phyloP scores from a whole-genome alignment of 2,797 vertebrate species.

The Phaenicophaeus curvirostris region DNA sequence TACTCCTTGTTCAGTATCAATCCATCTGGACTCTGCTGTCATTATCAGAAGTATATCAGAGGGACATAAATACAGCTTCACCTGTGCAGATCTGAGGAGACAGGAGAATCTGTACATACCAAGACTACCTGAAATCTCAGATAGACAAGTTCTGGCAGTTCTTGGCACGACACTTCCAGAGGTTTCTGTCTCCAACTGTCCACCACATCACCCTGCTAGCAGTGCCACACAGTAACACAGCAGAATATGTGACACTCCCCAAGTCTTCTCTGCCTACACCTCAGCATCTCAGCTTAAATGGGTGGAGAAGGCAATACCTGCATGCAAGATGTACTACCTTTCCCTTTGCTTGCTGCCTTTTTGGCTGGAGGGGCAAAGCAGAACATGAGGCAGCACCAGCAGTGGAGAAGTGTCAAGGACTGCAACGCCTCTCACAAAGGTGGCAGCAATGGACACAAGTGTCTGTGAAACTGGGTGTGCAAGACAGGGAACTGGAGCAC shows the following conservation, averaged over 20 bases:
- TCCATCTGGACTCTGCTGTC: neutral
- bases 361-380: accelerated
- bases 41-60: neutral
- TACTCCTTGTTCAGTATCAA: neutral
- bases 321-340: neutral
- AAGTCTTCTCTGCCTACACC: neutral
- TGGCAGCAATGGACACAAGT: neutral
- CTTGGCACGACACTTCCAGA: neutral
- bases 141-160: neutral
- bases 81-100: neutral
- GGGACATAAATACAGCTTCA: neutral
- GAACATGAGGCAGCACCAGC: neutral
- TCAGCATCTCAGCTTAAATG: neutral
- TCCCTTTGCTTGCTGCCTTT: neutral
- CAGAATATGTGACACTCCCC: neutral
- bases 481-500: neutral
- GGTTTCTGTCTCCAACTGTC: neutral
- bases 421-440: accelerated
- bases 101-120: neutral
- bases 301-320: neutral
- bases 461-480: accelerated
- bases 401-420: neutral
- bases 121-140: neutral
- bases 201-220: accelerated
- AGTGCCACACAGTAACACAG: accelerated